A percentile compares a stretch with the other conserved stretches of the same genome.
Conservation (phyloP, 2,888 invertebrate species). For the Pseudolycoriella hygida region DNA sequence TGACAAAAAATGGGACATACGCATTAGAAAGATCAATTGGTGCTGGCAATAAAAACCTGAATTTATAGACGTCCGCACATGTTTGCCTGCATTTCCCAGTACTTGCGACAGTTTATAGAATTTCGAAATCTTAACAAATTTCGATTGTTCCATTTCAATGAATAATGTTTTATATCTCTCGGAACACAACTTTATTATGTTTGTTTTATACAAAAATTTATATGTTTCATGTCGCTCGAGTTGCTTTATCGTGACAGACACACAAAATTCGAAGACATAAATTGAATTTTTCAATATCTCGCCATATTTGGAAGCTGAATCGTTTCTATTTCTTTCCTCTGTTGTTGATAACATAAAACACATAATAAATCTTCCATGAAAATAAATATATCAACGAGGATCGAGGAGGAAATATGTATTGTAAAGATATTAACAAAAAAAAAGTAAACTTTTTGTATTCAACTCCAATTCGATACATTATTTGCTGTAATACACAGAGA, state of each 20-base stretch:
- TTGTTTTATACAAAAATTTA: background rate
- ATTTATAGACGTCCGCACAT: no score
- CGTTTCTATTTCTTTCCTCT: slow-evolving; percentile 1
- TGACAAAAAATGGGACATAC: no score
- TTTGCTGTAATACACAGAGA: no score
- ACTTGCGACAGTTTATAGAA: no score
- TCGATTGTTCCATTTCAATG: background rate
- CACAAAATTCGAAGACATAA: slow-evolving; percentile 26
- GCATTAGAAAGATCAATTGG: no score
- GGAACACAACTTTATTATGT: slow-evolving; percentile 1
- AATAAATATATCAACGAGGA: background rate
- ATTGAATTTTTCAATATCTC: slow-evolving; percentile 4
- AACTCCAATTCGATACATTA: no score
- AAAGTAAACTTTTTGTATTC: no score
- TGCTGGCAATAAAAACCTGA: no score
- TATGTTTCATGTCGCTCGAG: background rate
- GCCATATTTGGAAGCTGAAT: background rate
- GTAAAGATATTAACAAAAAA: background rate
- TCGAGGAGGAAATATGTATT: background rate
- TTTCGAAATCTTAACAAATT: background rate
- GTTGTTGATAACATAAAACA: slow-evolving; percentile 4
- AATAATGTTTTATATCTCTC: background rate
- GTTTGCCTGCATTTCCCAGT: no score
- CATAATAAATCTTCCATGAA: slow-evolving; percentile 2
- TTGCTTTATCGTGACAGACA: slow-evolving; percentile 30